Percentiles rank a stretch among this genome's conserved stretches.
These are phyloP conservation scores for Osmerus eperlanus DNA, from an alignment of 2,113 vertebrate species.

Conservation along the genomic window DNA sequence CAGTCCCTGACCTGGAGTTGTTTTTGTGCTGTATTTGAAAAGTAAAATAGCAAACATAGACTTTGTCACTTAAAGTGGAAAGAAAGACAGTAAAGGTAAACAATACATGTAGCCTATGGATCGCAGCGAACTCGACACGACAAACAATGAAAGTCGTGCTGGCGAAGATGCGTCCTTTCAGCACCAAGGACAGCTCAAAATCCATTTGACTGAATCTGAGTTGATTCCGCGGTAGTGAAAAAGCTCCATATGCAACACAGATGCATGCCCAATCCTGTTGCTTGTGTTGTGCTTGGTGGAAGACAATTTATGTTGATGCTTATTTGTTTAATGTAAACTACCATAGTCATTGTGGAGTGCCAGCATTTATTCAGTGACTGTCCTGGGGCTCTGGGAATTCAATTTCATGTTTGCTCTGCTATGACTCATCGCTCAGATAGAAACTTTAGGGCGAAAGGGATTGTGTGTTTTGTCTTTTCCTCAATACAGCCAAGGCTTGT, in stretches of 20 bases:
- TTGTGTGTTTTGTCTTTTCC: conserved; percentile 4
- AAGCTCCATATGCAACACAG: no score
- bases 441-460: conserved; percentile 43
- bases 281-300: not conserved
- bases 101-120: no score
- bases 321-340: conserved; percentile 48
- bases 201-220: not conserved
- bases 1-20: no score
- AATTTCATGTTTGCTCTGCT: conserved; percentile 36
- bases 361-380: conserved; percentile 48
- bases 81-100: no score
- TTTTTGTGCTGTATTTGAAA: no score
- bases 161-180: conserved; percentile 19
- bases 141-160: no score
- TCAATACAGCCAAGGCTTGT: no score
- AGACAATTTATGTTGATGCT: conserved; percentile 4
- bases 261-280: no score
- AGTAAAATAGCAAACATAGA: no score
- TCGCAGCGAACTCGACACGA: no score
- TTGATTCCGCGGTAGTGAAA: no score
- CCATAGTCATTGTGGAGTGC: conserved; percentile 57
- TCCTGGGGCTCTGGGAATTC: conserved; percentile 25
- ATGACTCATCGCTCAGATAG: conserved; percentile 51
- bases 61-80: no score
- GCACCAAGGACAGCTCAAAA: conserved; percentile 43